Conservation (phyloP, 2,797 vertebrate species). For the Coccyzus lansbergi region DNA sequence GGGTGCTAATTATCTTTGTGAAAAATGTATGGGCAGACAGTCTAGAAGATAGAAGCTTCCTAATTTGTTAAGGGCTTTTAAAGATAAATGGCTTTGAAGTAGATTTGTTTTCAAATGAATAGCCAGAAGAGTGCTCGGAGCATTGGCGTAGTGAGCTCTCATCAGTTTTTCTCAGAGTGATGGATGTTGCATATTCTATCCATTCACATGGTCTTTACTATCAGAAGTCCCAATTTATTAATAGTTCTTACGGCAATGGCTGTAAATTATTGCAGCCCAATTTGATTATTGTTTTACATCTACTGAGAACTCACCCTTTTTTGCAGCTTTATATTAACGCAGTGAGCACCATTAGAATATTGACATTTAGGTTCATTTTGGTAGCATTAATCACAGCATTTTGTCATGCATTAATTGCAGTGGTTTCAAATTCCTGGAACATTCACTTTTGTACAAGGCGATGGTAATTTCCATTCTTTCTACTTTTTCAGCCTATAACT, state of each 20-base stretch:
- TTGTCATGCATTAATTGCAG: constrained; percentile 3
- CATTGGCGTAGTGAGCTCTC: neutral
- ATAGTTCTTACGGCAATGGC: constrained; percentile 11
- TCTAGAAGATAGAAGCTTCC: neutral
- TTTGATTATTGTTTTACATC: constrained; percentile 35
- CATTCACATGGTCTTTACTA: neutral
- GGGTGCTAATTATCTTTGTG: constrained; percentile 29
- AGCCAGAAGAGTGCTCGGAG: neutral
- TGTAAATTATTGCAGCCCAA: constrained; percentile 28
- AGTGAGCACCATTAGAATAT: constrained; percentile 13
- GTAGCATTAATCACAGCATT: constrained; percentile 10
- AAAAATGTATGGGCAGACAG: constrained; percentile 1
- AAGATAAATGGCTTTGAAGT: constrained; percentile 49
- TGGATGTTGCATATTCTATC: neutral
- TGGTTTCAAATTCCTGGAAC: neutral
- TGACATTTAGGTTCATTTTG: constrained; percentile 29
- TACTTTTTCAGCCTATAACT: neutral
- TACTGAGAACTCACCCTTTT: neutral
- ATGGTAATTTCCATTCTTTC: neutral
- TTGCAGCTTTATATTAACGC: constrained; percentile 16
- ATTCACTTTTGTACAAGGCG: neutral
- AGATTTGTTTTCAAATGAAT: constrained; percentile 5
- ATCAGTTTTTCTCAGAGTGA: neutral
- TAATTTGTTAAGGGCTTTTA: constrained; percentile 43
- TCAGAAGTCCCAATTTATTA: constrained; percentile 33